Evolutionary conservation across 2,888 invertebrate genomes (phyloP), one percentile per base, ranked within the genome.

Genomic region (Meteorus colon): DNA sequence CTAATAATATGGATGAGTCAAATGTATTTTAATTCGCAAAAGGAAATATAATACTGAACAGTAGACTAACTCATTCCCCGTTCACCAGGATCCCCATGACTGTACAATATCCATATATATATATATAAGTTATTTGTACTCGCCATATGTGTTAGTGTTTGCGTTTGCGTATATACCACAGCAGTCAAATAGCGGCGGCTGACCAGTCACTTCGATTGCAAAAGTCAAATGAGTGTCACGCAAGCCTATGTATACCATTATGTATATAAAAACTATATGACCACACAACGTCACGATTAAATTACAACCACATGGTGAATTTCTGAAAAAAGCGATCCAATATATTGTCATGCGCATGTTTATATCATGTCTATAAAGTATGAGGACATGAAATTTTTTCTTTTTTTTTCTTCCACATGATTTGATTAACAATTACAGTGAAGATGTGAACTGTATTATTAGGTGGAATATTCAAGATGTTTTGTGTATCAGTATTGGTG

Each of bases 181-280:
- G 72, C 41, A 76, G 71, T 76, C 37, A 72, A 76, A 76, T 55
- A 19, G 19, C n/a, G 6, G 55, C 45, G 67, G 67, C 66, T 72
- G 75, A 76, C 75, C 67, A 72, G 63, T 62, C 72, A 76, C 71
- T 67, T 66, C 59, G 72, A 45, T 67, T 34, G 37, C 55, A 55
- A 34, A 62, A 62, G 66, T 72, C 67, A 55, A 72, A 72, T 67
- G 60, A 68, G 31, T 41, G 72, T 76, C 76, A 72, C 72, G 76
- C 72, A 60, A 37, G 29, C 37, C 59, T 66, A 31, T 45, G 34
- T 24, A 29, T 51, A n/a, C 34, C 16, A 16, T 51, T 51, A 48
- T 59, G n/a, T 48, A 69, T 69, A 48, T n/a, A 55, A 55, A 68
- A 55, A 16, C 16, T 55, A 55, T 59, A 69, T 55, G 55, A 69